Evolutionary conservation across 2,888 invertebrate species (phyloP).

Genomic region (Incurvaria masculella): DNA sequence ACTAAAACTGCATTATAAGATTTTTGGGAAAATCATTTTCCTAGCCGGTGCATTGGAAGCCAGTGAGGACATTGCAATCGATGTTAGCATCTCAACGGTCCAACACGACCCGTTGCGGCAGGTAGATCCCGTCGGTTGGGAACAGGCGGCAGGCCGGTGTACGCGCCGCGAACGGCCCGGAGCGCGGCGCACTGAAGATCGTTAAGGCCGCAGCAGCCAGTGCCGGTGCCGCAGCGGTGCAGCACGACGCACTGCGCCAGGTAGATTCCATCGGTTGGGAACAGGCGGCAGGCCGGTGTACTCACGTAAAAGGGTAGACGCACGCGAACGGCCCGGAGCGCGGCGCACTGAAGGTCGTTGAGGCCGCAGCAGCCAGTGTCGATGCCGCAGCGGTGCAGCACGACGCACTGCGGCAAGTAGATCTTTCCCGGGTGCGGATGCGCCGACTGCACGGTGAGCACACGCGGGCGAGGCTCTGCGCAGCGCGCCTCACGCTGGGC

Average conservation of each 20-base stretch:
- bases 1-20: no score
- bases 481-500: neutral
- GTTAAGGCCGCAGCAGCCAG: constrained; percentile 79
- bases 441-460: neutral
- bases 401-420: constrained; percentile 83
- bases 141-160: no score
- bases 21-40: no score
- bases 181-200: constrained; percentile 76
- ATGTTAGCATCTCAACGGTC: constrained; percentile 86
- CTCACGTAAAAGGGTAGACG: constrained; percentile 81
- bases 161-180: constrained; percentile 75
- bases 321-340: constrained; percentile 71
- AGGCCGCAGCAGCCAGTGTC: constrained; percentile 84
- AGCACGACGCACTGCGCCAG: constrained; percentile 82
- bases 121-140: constrained; percentile 48
- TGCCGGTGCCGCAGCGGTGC: constrained; percentile 83
- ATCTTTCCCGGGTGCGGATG: neutral
- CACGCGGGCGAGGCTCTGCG: neutral
- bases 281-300: no score
- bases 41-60: constrained; percentile 75
- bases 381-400: constrained; percentile 81
- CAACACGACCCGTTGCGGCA: constrained; percentile 81
- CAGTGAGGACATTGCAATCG: constrained; percentile 76
- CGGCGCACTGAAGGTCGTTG: constrained; percentile 71
- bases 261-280: constrained; percentile 50